Percentiles rank a stretch among this genome's conserved stretches.
These are phyloP conservation scores for Oreohelix idahoensis DNA, from an alignment of 1,140 invertebrate genomes.

Conservation along the genomic window DNA sequence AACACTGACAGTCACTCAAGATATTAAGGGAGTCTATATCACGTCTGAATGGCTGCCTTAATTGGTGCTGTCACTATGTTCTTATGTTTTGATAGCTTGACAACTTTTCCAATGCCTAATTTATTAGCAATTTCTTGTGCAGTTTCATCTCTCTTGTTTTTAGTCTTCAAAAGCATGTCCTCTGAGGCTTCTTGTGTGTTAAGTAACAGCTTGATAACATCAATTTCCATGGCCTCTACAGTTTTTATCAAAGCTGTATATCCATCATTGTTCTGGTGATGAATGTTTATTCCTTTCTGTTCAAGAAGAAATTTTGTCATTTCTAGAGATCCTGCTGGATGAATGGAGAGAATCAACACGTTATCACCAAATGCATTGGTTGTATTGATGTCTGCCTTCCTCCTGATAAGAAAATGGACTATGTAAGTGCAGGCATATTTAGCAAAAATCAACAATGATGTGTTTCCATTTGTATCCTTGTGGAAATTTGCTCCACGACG, in stretches of 20 bases:
- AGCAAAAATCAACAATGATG: background rate
- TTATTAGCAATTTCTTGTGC: background rate
- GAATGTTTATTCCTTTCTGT: background rate
- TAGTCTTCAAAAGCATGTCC: no score
- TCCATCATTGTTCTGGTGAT: background rate
- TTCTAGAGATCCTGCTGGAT: background rate
- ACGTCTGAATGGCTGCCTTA: background rate
- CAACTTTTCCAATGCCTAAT: background rate
- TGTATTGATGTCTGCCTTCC: background rate
- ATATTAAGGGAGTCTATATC: background rate
- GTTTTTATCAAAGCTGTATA: slow-evolving; percentile 10
- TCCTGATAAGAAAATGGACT: background rate
- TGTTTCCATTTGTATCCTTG: background rate
- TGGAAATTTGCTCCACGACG: background rate
- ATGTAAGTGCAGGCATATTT: background rate
- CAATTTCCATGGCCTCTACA: background rate
- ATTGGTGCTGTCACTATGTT: background rate
- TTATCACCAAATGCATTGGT: background rate
- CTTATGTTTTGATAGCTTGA: background rate
- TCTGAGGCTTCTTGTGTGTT: background rate
- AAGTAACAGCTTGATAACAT: background rate
- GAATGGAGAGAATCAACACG: background rate
- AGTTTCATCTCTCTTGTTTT: background rate
- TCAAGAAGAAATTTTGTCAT: background rate
- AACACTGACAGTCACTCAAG: background rate